Percentiles rank a stretch among this genome's conserved stretches.
Evolutionary conservation across 2,113 vertebrate genomes (phyloP).

Genomic region (Pangasianodon hypophthalmus): DNA sequence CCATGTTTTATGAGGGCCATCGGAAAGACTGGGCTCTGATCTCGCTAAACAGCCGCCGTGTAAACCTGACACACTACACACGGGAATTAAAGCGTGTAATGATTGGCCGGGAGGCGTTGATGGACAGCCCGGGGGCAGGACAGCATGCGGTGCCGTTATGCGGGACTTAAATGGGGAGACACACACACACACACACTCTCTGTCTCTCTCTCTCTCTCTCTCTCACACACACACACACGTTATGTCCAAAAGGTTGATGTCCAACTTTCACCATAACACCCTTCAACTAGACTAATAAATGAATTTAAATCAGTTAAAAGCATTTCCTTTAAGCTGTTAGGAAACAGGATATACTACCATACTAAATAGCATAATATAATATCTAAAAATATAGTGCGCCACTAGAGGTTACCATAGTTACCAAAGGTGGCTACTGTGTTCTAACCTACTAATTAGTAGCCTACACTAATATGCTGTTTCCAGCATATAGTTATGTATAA

Average conservation of each 20-base stretch:
- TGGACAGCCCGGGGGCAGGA: constrained; percentile 55
- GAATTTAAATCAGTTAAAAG: neutral
- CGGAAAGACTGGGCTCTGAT: constrained; percentile 38
- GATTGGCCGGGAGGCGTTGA: constrained; percentile 57
- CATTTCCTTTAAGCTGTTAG: neutral
- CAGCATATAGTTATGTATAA: neutral
- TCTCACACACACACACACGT: neutral
- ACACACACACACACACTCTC: neutral
- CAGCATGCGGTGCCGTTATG: constrained; percentile 53
- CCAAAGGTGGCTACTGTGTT: neutral
- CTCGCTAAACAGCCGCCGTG: constrained; percentile 43
- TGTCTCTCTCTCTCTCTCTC: too few species aligned
- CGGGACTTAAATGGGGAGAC: constrained; percentile 37
- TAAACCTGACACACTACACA: constrained; percentile 49
- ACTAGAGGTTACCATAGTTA: constrained; percentile 26
- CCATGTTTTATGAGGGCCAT: constrained; percentile 33
- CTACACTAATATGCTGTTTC: neutral
- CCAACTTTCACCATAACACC: neutral
- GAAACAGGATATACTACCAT: neutral
- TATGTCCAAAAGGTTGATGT: constrained; percentile 14
- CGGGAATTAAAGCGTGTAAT: constrained; percentile 50
- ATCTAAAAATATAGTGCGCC: neutral
- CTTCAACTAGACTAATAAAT: too few species aligned
- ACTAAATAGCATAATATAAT: neutral
- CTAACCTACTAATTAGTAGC: neutral